Conservation (phyloP, 1,140 invertebrate genomes). For the Ceratina japonica region DNA sequence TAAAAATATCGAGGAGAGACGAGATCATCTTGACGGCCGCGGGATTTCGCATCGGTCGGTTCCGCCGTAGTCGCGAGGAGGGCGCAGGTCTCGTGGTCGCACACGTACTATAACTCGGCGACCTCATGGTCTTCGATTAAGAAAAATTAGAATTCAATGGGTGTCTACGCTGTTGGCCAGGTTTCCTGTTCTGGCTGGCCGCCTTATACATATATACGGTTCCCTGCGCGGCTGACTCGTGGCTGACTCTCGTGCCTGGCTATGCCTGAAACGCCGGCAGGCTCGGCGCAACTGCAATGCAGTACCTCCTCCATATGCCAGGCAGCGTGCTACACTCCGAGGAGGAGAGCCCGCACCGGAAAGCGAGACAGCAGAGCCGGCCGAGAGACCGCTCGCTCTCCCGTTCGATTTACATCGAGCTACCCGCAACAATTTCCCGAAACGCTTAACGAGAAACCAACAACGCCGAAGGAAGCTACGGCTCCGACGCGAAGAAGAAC, state of each 20-base stretch:
- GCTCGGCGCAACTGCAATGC: constrained; percentile 74
- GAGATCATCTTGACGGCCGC: no score
- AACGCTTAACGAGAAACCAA: no score
- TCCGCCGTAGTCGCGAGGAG: no score
- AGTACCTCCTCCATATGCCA: constrained; percentile 71
- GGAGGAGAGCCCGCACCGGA: constrained; percentile 48
- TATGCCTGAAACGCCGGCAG: constrained; percentile 70
- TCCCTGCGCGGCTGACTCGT: constrained; percentile 45
- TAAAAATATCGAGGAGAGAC: no score
- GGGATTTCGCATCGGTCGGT: no score
- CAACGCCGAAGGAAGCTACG: no score
- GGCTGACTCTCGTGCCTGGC: constrained; percentile 57
- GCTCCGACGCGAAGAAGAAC: no score
- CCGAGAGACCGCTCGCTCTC: constrained; percentile 26
- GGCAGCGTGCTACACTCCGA: constrained; percentile 60
- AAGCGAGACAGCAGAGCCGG: constrained; percentile 54
- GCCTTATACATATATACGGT: constrained; percentile 35
- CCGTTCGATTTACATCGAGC: no score
- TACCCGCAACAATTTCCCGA: no score
- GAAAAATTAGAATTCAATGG: constrained; percentile 10
- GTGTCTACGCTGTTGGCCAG: constrained; percentile 50
- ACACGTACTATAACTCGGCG: no score
- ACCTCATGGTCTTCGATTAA: background rate
- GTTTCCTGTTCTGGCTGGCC: constrained; percentile 28
- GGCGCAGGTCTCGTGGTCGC: no score